Percentiles rank a stretch among this genome's conserved stretches.
Evolutionary conservation across 2,113 vertebrate genomes (phyloP).

Genomic region (Sphaerodactylus townsendi): DNA sequence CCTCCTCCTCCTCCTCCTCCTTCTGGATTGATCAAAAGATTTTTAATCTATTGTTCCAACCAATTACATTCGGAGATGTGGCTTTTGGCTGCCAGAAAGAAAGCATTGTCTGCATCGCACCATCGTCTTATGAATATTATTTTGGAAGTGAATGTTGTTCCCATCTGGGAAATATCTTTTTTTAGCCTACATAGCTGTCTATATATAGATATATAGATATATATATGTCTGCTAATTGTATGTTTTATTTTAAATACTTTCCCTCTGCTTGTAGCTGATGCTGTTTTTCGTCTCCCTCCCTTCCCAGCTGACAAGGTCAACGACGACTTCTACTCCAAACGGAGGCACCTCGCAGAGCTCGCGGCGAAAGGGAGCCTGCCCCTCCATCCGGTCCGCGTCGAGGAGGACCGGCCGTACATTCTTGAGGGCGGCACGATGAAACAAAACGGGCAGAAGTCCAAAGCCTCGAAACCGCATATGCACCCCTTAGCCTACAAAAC

Average conservation of each 20-base stretch:
- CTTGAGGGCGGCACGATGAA: constrained; percentile 85
- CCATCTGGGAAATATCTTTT: constrained; percentile 14
- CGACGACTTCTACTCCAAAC: constrained; percentile 92
- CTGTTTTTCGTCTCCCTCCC: constrained; percentile 3
- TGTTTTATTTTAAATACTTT: neutral
- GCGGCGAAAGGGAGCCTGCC: constrained; percentile 90
- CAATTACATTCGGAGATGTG: fast-evolving
- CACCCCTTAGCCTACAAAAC: constrained; percentile 91
- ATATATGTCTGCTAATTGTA: neutral
- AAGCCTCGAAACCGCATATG: constrained; percentile 78
- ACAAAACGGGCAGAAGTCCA: constrained; percentile 88
- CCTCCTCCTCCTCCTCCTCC: too few species aligned
- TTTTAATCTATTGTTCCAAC: too few species aligned
- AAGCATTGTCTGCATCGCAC: neutral
- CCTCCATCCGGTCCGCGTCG: constrained; percentile 86
- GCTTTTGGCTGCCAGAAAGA: neutral
- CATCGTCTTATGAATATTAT: neutral
- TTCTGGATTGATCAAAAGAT: too few species aligned
- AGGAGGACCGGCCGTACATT: constrained; percentile 87
- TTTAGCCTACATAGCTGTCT: neutral
- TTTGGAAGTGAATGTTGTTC: neutral
- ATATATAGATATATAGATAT: neutral
- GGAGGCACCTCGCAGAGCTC: constrained; percentile 89
- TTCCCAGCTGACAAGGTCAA: constrained; percentile 90
- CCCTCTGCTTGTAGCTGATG: constrained; percentile 34